Percentiles rank a stretch among this genome's conserved stretches.
Conservation (phyloP, 2,888 invertebrate genomes). For the Lysandra bellargus region DNA sequence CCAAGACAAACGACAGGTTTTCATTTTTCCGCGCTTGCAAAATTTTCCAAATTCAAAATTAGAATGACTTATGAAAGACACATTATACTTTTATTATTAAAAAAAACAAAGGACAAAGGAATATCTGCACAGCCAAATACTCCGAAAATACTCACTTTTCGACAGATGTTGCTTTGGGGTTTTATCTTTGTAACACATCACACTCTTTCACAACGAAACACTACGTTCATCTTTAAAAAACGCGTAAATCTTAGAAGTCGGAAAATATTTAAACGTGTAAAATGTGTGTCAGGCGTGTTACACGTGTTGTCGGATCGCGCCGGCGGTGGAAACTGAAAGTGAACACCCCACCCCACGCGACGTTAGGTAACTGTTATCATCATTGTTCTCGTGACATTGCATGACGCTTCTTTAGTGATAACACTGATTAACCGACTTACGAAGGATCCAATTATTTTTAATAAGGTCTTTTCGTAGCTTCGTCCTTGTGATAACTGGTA, state of each 20-base stretch:
- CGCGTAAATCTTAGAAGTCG: conserved; percentile 39
- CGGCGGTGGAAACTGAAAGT: conserved; percentile 74
- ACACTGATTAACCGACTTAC: conserved; percentile 6
- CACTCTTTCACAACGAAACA: conserved; percentile 55
- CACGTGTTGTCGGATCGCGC: conserved; percentile 61
- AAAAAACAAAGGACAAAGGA: conserved; percentile 1
- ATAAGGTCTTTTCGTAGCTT: background rate
- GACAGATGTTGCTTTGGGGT: conserved; percentile 73
- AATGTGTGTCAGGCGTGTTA: conserved; percentile 63
- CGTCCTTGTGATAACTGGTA: too few species aligned
- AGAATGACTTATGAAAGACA: background rate
- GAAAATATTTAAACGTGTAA: conserved; percentile 44
- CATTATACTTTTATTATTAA: background rate
- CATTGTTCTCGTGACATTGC: conserved; percentile 56
- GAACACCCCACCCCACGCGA: conserved; percentile 53
- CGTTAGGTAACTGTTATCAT: conserved; percentile 63
- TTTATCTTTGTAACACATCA: conserved; percentile 65
- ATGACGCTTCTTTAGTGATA: conserved; percentile 24
- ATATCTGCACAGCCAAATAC: background rate
- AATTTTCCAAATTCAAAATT: background rate
- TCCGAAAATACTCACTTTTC: conserved; percentile 63
- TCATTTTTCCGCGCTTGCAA: background rate
- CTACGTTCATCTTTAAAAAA: conserved; percentile 54
- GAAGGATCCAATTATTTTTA: background rate
- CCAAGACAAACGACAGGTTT: too few species aligned